Percentiles rank a stretch among this genome's conserved stretches.
Conservation (phyloP, 53 echinoderm and acorn worm genomes). For the Hippasteria phrygiana region DNA sequence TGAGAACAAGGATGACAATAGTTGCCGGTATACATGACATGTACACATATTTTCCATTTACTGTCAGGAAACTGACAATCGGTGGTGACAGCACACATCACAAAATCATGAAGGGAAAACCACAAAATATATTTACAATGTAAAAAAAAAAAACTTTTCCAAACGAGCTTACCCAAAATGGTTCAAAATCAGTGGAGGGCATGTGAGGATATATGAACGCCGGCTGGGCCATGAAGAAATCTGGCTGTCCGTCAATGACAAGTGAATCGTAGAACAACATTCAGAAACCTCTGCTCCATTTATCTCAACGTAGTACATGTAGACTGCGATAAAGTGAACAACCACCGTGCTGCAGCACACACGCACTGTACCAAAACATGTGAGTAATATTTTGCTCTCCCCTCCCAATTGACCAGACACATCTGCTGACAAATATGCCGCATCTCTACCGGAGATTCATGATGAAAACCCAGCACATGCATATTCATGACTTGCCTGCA, state of each 20-base stretch:
- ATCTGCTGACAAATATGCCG: slow-evolving; percentile 39
- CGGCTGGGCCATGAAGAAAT: slow-evolving; percentile 52
- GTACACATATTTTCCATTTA: background rate
- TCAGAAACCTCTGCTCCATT: background rate
- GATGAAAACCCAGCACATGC: background rate
- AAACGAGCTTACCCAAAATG: slow-evolving; percentile 55
- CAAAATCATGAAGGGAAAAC: background rate
- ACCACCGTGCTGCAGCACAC: background rate
- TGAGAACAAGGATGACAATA: too few species aligned
- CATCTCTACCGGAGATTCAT: background rate
- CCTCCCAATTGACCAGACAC: background rate
- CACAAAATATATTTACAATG: background rate
- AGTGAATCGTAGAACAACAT: background rate
- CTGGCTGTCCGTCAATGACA: background rate
- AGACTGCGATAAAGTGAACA: too few species aligned
- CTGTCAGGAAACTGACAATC: background rate
- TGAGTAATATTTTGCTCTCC: slow-evolving; percentile 2
- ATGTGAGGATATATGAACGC: slow-evolving; percentile 56
- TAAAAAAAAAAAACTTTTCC: background rate
- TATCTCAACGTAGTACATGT: background rate
- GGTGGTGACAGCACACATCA: background rate
- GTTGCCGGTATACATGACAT: background rate
- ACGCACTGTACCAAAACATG: background rate
- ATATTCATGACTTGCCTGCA: slow-evolving; percentile 46
- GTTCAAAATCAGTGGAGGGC: slow-evolving; percentile 32